These are phyloP conservation scores for Phocoena sinus DNA, from an alignment of 2,113 vertebrate species.

Conservation along the genomic window DNA sequence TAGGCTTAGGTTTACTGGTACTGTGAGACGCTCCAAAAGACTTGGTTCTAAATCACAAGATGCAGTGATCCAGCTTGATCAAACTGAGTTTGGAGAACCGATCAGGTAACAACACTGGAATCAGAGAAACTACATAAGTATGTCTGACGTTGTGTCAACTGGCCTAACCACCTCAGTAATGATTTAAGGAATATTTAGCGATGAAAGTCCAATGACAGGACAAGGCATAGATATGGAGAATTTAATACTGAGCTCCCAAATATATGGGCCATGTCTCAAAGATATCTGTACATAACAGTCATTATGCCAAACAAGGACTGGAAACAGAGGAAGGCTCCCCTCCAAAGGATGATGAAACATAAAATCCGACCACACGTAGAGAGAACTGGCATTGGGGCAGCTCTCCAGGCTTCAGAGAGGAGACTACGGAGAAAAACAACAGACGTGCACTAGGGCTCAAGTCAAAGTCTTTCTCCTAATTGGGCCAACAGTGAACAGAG, in stretches of 20 bases:
- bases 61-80: background rate
- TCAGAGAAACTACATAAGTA: background rate
- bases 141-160: background rate
- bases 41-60: background rate
- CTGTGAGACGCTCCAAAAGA: background rate
- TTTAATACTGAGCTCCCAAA: background rate
- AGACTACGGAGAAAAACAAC: background rate
- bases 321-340: background rate
- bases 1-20: background rate
- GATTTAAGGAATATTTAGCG: background rate
- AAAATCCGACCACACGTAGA: background rate
- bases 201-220: background rate
- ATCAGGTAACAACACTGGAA: background rate
- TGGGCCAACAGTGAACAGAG: background rate
- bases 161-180: background rate
- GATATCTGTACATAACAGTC: background rate
- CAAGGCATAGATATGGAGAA: background rate
- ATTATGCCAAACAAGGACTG: background rate
- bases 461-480: background rate
- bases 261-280: too few species aligned
- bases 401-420: background rate
- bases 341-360: background rate
- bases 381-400: too few species aligned
- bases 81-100: background rate
- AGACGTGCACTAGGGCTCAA: accelerated